Conservation (phyloP, 2,113 vertebrate genomes). For the Carassius carassius region DNA sequence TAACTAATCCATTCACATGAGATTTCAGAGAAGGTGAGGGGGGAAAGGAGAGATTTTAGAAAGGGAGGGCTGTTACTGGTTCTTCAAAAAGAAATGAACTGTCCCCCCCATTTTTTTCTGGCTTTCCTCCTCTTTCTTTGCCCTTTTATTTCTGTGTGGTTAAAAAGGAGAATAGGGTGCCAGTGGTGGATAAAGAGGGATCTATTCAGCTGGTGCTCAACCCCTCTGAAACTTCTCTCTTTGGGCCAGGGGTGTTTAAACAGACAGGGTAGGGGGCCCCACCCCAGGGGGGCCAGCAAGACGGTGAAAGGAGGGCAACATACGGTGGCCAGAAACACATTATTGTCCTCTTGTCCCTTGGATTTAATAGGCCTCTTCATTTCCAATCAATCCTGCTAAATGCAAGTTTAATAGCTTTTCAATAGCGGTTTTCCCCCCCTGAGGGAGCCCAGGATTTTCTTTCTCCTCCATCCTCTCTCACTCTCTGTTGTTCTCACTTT, state of each 20-base stretch:
- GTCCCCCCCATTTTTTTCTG: slow-evolving; percentile 48
- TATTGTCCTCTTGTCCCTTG: slow-evolving; percentile 80
- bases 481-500: slow-evolving; percentile 50
- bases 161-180: slow-evolving; percentile 69
- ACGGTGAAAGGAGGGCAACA: slow-evolving; percentile 78
- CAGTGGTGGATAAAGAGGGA: slow-evolving; percentile 73
- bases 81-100: slow-evolving; percentile 63
- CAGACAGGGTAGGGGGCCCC: slow-evolving; percentile 60
- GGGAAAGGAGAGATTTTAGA: slow-evolving; percentile 45
- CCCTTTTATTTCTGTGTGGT: slow-evolving; percentile 72
- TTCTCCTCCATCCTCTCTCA: slow-evolving; percentile 56
- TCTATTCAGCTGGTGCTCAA: slow-evolving; percentile 74
- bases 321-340: slow-evolving; percentile 78
- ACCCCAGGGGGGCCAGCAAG: slow-evolving; percentile 56
- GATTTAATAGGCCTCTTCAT: slow-evolving; percentile 84
- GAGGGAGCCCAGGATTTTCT: slow-evolving; percentile 75
- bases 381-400: slow-evolving; percentile 85
- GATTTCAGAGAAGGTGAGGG: slow-evolving; percentile 57
- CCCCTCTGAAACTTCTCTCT: slow-evolving; percentile 62
- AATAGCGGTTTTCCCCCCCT: slow-evolving; percentile 76
- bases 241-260: slow-evolving; percentile 76
- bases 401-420: slow-evolving; percentile 85
- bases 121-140: slow-evolving; percentile 36
- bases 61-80: slow-evolving; percentile 46
- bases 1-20: slow-evolving; percentile 71